Base-by-base conservation (phyloP, 2,113 vertebrate genomes). In the Taurulus bubalis region DNA sequence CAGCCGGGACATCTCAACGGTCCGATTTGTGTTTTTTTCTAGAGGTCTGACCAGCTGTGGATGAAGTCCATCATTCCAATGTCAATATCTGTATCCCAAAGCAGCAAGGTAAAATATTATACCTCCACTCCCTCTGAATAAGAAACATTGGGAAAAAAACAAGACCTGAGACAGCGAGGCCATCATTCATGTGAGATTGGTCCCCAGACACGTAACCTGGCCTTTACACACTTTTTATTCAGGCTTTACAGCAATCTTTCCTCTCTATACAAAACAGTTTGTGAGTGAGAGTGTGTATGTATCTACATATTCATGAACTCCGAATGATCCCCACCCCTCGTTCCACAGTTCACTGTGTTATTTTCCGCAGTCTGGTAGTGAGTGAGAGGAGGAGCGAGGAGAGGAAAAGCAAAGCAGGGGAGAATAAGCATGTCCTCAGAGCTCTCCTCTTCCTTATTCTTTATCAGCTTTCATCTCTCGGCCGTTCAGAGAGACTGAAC, bases 391-490 rank as follows among this genome's bases (percentile, higher is more conserved):
- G 58, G 87, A 85, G 83, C 89, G 77, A 77, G 45, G 64, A 67
- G 75, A 79, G 63, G 30, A 30, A 78, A 53, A 63, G 79, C 56
- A 82, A 58, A 73, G 74, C 69, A 53, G 22, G 32, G 38, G 69
- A 70, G 71, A 77, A 81, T 65, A 58, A 72, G 55, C 67, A 63
- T 69, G 75, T 90, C 81, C 69, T 89, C 74, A 30, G 78, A 82
- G 71, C 79, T 79, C 76, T 79, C 69, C 56, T 85, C 83, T 80
- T 71, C 66, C 77, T 82, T 86, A 75, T 79, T 88, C 84, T 87
- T 88, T 75, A 89, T 85, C 83, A 85, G 74, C 90, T 92, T 91
- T 92, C 85, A 91, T 92, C 83, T 91, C 72, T 85, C 15, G 64
- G 83, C 60, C 77, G 81, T 82, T 91, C 82, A 64, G 76, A 89